These are phyloP conservation scores for Tyto alba DNA, from an alignment of 2,113 vertebrate species.

Conservation along the genomic window DNA sequence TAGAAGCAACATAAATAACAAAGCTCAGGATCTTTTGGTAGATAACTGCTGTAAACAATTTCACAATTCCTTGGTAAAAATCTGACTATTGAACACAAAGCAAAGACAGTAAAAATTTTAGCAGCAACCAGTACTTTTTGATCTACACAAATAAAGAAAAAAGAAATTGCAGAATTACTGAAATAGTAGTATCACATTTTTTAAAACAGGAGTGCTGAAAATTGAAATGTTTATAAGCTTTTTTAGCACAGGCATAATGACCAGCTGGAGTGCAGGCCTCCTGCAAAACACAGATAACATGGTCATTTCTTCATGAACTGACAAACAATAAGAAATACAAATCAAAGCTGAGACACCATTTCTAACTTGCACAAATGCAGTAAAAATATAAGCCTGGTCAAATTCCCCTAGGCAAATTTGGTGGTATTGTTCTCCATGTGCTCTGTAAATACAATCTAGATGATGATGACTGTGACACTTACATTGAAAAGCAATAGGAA, in stretches of 20 bases:
- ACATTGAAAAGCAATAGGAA: neutral
- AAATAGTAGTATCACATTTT: neutral
- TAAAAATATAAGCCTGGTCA: neutral
- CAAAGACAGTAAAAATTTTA: neutral
- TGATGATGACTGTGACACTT: neutral
- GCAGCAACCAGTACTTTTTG: neutral
- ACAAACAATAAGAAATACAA: neutral
- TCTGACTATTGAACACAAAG: neutral
- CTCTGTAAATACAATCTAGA: neutral
- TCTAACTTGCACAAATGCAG: neutral
- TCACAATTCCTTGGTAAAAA: neutral
- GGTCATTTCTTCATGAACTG: neutral
- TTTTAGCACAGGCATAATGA: neutral
- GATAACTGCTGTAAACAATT: neutral
- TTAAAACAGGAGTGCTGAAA: neutral
- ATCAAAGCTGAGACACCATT: neutral
- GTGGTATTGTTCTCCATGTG: neutral
- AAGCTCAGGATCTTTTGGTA: neutral
- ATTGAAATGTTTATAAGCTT: neutral
- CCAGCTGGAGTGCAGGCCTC: neutral
- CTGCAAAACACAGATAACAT: neutral
- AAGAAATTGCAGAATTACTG: neutral
- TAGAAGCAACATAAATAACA: neutral
- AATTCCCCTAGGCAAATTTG: neutral
- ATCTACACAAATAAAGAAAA: neutral